Base-by-base conservation (phyloP, 2,888 invertebrate species). In the Abrostola triplasia region DNA sequence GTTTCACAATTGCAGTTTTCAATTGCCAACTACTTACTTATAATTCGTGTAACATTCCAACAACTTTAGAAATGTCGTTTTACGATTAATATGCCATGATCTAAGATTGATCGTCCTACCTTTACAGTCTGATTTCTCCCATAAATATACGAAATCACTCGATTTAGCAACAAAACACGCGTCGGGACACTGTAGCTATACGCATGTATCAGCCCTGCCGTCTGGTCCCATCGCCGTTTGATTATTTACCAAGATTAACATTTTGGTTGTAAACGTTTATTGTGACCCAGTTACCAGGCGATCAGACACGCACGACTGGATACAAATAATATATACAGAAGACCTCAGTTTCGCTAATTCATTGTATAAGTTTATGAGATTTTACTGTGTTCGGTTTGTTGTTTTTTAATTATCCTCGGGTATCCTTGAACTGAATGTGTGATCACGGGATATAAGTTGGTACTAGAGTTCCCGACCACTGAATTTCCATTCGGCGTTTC, bases 241-340 rank as follows among this genome's bases (percentile, higher is more conserved):
- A 89, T 90, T 89, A 89, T 88, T 86, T 82, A 81, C 80, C 76
- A 80, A 84, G 84, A 88, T 90, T 90, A 91, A 88, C 90, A 88
- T 90, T 84, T 88, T 80, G 82, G 85, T 84, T 84, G 89, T 90
- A 90, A 91, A 91, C 80, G 89, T 86, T 90, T 88, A 87, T 84
- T 85, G 90, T 88, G 92, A 90, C 92, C 92, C 83, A 91, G 89
- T 91, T 91, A 76, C 77, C 68, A 65, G 47, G 36, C 59, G 44
- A 67, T 49, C 66, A 81, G 81, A 79, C 86, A 84, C 75, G 84
- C 80, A 81, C 74, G 73, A 73, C 48, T 61, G 76, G 86, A 84
- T 88, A 90, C 90, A 89, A 91, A 86, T 88, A 81, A 81, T 24
- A 24, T 24, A 24, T 24, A 81, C 67, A 77, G 71, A 78, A 82